Conservation (phyloP, 2,797 vertebrate species). For the Pygocentrus nattereri region DNA sequence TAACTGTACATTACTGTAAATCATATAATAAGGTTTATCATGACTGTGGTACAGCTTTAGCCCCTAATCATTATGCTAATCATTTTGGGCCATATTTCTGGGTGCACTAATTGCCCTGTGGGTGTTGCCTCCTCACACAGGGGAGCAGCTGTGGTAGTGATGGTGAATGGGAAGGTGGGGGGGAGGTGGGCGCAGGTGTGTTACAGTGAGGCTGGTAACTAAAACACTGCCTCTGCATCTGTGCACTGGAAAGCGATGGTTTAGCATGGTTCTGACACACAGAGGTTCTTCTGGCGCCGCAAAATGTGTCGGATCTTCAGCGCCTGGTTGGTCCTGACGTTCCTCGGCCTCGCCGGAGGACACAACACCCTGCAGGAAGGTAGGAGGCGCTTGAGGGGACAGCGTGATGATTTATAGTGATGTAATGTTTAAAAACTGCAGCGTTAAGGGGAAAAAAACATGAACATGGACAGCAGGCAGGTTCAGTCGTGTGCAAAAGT, state of each 20-base stretch:
- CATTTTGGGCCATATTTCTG: background rate
- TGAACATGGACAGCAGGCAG: too few relatives aligned
- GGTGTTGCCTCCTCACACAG: background rate
- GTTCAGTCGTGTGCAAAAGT: too few relatives aligned
- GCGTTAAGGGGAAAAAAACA: too few relatives aligned
- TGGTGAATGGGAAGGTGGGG: constrained; percentile 62
- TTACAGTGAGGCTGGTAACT: constrained; percentile 55
- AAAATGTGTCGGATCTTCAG: constrained; percentile 75
- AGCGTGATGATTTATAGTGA: background rate
- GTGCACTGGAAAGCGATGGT: constrained; percentile 51
- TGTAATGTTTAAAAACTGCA: background rate
- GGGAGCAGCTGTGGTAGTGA: constrained; percentile 41
- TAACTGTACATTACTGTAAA: too few relatives aligned
- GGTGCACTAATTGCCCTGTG: too few relatives aligned
- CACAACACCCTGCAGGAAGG: constrained; percentile 69
- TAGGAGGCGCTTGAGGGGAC: constrained; percentile 59
- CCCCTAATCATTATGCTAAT: too few relatives aligned
- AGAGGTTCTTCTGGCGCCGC: constrained; percentile 48
- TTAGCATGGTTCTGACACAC: constrained; percentile 61
- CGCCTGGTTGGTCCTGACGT: constrained; percentile 61
- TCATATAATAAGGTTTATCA: too few relatives aligned
- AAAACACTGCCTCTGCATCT: constrained; percentile 54
- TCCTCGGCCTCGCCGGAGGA: constrained; percentile 67
- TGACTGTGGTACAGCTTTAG: too few relatives aligned
- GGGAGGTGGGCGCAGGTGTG: constrained; percentile 45